A percentile compares a stretch with the other conserved stretches of the same genome.
phyloP scores from a whole-genome alignment of 2,797 vertebrate genomes.

The Lindbergichthys nudifrons region DNA sequence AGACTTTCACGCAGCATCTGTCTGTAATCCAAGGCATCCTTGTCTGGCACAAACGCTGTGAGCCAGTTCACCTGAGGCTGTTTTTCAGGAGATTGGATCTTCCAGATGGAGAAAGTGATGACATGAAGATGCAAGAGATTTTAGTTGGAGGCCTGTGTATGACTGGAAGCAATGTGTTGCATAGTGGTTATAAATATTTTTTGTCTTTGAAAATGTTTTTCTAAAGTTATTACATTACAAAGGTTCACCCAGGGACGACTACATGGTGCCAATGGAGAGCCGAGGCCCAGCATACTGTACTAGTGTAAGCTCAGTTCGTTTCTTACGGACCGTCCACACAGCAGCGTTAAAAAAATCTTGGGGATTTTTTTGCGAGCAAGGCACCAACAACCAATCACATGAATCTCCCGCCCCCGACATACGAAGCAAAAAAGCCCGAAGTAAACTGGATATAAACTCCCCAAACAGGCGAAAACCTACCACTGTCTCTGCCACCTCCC shows the following conservation, averaged over 20 bases:
- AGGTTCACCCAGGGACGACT: neutral
- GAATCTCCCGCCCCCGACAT: no score
- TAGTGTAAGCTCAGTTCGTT: neutral
- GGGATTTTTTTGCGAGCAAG: no score
- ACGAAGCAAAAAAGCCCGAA: no score
- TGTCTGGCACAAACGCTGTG: constrained; percentile 46
- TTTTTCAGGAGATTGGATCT: constrained; percentile 50
- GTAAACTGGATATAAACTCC: no score
- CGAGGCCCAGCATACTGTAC: neutral
- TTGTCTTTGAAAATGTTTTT: neutral
- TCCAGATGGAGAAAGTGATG: constrained; percentile 54
- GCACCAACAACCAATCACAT: no score
- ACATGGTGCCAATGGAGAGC: no score
- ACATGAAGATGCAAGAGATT: constrained; percentile 18
- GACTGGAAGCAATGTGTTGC: constrained; percentile 6
- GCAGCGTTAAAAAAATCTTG: no score
- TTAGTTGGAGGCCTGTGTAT: constrained; percentile 9
- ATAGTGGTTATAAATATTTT: neutral
- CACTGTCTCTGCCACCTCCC: no score
- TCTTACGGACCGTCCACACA: no score
- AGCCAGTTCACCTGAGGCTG: constrained; percentile 59
- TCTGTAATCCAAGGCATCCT: constrained; percentile 61
- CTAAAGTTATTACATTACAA: neutral
- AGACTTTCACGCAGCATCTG: constrained; percentile 58
- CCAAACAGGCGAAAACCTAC: no score